Base-by-base conservation (phyloP, 2,113 vertebrate species). In the Noturus placidus region DNA sequence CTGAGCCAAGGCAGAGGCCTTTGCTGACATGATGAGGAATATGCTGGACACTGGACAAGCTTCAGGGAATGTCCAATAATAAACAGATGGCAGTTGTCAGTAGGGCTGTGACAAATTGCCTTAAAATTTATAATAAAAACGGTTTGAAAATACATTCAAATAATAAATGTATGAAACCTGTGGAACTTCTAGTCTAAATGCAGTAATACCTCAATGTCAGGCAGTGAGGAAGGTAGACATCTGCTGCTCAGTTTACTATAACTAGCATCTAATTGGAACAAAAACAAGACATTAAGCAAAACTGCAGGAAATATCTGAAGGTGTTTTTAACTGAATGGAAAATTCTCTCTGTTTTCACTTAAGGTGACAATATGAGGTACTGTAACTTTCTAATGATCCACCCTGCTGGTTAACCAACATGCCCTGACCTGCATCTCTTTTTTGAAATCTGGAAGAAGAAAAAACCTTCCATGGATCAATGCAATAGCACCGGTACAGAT, bases 21-120 rank as follows among this genome's bases (percentile, higher is more conserved):
- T 52, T 61, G 35, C 70, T 70, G 79, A 87, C 19, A 57, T 27
- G 35, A 86, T n/a, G 30, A 52, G 25, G 33, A 69, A 81, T 78
- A 70, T 13, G 35, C 3, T 56, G 85, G 74, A 17, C 2, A 67
- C 59, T 35, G 59, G 59, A 86, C 27, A 65, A 65, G 59, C 85
- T 27, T 57, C 38, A 35, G 42, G 33, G 10, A 77, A 81, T 8
- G 61, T 87, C 67, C 82, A 61, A 77, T 30, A 30, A 78, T 65
- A 33, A 35, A n/a, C 56, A 63, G 35, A 80, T 35, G 25, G 20
- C 9, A 15, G 27, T 27, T 4, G 2, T 38, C 35, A 38, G 69
- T 46, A 76, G 42, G 38, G 8, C 72, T 50, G 67, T 17, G n/a
- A 67, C 19, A 8, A 27, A 76, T 15, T 77, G 27, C 42, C 5